Evolutionary conservation across 2,797 vertebrate genomes (phyloP).

Genomic region (Trachops cirrhosus): DNA sequence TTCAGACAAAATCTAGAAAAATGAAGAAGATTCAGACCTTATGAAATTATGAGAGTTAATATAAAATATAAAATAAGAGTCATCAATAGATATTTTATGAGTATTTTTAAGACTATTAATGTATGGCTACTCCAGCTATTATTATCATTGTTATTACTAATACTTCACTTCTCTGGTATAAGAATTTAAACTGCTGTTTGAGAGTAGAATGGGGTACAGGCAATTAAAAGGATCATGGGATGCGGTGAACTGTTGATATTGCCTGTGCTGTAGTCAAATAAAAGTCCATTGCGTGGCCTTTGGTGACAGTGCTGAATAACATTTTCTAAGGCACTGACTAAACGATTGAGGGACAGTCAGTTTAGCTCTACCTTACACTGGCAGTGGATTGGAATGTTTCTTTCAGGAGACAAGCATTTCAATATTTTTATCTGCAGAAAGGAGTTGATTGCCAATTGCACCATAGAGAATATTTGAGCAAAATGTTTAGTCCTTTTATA

Average conservation of each 20-base stretch:
- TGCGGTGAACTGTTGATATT: neutral
- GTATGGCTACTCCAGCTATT: neutral
- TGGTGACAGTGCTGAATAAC: slow-evolving; percentile 12
- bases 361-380: neutral
- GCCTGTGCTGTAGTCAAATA: neutral
- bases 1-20: neutral
- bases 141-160: neutral
- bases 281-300: neutral
- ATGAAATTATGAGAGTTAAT: neutral
- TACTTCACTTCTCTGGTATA: neutral
- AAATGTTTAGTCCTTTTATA: slow-evolving; percentile 32
- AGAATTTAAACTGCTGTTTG: neutral
- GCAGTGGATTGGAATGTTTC: neutral
- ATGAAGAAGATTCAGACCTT: neutral
- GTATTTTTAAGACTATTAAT: neutral
- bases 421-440: neutral
- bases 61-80: neutral
- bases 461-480: slow-evolving; percentile 15
- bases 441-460: neutral
- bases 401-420: neutral
- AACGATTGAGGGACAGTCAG: neutral
- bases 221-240: neutral
- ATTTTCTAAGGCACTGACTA: neutral
- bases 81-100: neutral
- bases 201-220: neutral